Conservation (phyloP, 2,888 invertebrate genomes). For the Lumbricus terrestris region DNA sequence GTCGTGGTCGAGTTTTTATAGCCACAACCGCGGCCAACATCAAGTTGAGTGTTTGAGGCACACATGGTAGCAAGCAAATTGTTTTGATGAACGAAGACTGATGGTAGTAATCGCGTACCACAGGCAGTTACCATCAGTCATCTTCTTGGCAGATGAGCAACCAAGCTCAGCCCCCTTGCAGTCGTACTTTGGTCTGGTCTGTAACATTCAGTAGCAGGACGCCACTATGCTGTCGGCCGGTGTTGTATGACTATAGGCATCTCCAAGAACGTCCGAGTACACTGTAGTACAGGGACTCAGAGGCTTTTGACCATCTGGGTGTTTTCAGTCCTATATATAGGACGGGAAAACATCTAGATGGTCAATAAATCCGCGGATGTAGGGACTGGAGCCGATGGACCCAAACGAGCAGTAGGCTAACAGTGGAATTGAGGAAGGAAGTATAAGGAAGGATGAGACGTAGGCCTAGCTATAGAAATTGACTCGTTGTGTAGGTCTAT, state of each 20-base stretch:
- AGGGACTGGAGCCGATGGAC: too few relatives aligned
- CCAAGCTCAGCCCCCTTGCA: background rate
- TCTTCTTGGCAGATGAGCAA: background rate
- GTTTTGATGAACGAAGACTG: background rate
- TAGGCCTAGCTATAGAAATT: too few relatives aligned
- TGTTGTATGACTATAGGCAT: background rate
- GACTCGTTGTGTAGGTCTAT: too few relatives aligned
- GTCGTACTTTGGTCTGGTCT: background rate
- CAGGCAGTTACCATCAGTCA: background rate
- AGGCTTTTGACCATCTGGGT: too few relatives aligned
- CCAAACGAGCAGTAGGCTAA: too few relatives aligned
- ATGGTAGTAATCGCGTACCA: background rate
- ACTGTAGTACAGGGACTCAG: too few relatives aligned
- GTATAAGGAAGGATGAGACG: too few relatives aligned
- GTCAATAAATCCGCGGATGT: too few relatives aligned
- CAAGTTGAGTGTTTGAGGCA: background rate
- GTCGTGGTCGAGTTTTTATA: background rate
- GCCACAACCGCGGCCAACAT: background rate
- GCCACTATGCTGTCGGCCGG: background rate
- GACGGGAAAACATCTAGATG: too few relatives aligned
- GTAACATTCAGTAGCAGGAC: background rate
- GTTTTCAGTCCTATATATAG: too few relatives aligned
- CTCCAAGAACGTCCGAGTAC: background rate
- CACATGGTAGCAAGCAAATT: background rate
- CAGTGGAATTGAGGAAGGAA: too few relatives aligned